A percentile compares a stretch with the other conserved stretches of the same genome.
Conservation (phyloP, 2,797 vertebrate genomes). For the Philypnodon macrostomus region DNA sequence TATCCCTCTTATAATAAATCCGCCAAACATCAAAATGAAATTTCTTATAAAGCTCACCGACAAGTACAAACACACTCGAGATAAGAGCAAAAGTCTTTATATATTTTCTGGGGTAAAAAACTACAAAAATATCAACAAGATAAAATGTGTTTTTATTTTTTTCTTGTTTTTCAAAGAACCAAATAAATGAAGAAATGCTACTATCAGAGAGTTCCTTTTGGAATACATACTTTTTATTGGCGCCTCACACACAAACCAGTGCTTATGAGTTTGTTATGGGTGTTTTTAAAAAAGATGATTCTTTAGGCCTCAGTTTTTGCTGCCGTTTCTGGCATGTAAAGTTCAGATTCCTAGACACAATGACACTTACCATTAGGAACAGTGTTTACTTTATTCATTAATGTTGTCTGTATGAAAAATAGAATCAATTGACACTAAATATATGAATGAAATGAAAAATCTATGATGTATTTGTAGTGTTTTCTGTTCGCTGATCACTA, state of each 20-base stretch:
- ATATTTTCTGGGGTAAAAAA: slow-evolving; percentile 2
- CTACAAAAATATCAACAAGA: slow-evolving; percentile 3
- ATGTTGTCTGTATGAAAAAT: no score
- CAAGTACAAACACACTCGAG: slow-evolving; percentile 7
- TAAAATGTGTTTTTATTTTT: not conserved
- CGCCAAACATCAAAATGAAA: slow-evolving; percentile 8
- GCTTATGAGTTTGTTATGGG: slow-evolving; percentile 25
- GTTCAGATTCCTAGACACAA: slow-evolving; percentile 40
- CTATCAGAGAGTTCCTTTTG: no score
- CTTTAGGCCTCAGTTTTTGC: slow-evolving; percentile 48
- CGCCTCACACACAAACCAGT: slow-evolving; percentile 16
- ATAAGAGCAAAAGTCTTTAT: slow-evolving; percentile 9
- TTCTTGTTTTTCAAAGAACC: slow-evolving; percentile 2
- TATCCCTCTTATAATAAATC: slow-evolving; percentile 13
- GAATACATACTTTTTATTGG: not conserved
- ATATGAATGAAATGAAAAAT: no score
- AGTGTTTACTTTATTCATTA: no score
- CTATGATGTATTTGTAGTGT: no score
- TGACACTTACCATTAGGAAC: slow-evolving; percentile 64
- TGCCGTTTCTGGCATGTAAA: slow-evolving; percentile 40
- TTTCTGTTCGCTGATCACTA: no score
- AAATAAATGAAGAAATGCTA: no score
- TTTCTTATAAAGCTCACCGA: slow-evolving; percentile 1
- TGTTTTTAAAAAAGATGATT: slow-evolving; percentile 35
- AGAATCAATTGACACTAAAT: no score